These are phyloP conservation scores for Ooceraea biroi DNA, from an alignment of 1,140 invertebrate genomes.

Conservation along the genomic window DNA sequence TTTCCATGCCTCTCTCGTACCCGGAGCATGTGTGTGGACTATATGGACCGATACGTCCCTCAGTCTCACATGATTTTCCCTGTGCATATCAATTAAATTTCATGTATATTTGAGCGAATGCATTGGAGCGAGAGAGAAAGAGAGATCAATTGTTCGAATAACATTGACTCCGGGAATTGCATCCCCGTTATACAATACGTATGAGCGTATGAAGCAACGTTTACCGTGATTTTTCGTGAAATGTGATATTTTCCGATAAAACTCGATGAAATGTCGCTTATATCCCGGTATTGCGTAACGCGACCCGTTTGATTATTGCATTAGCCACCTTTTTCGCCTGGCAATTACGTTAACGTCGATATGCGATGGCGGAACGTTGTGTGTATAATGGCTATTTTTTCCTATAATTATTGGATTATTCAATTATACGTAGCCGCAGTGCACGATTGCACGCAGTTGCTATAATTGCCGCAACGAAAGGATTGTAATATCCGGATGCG, in stretches of 20 bases:
- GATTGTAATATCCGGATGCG: slow-evolving; percentile 32
- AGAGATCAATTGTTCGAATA: not conserved
- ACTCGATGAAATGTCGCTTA: slow-evolving; percentile 16
- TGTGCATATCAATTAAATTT: not conserved
- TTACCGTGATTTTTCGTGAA: not conserved
- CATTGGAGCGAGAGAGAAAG: not conserved
- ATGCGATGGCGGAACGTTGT: not conserved
- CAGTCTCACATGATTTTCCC: too few relatives aligned
- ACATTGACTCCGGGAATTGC: not conserved
- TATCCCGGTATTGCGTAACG: not conserved
- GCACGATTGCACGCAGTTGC: slow-evolving; percentile 2
- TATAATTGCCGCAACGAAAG: slow-evolving; percentile 29
- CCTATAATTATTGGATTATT: slow-evolving; percentile 21
- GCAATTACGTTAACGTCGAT: not conserved
- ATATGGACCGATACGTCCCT: too few relatives aligned
- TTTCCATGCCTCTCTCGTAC: too few relatives aligned
- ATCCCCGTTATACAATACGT: not conserved
- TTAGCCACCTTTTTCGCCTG: not conserved
- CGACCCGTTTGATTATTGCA: not conserved
- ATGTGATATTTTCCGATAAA: slow-evolving; percentile 14
- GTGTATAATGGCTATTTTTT: slow-evolving; percentile 29
- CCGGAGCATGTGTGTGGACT: too few relatives aligned
- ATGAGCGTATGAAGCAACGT: not conserved
- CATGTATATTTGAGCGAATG: not conserved
- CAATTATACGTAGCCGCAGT: too few relatives aligned